Conservation (phyloP, 2,113 vertebrate genomes). For the Cairina moschata region DNA sequence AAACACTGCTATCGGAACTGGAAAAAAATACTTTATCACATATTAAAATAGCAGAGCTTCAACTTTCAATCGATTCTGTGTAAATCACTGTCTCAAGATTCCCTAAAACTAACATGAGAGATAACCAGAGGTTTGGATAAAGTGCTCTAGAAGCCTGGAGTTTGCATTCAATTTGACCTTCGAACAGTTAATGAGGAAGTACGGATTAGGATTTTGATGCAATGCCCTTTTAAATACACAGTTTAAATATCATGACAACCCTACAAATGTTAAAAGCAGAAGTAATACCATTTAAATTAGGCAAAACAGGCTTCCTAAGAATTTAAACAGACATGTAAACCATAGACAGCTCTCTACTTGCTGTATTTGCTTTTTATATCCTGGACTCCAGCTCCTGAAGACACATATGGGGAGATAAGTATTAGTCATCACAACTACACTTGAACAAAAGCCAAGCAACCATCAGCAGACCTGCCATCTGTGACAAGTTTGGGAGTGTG, state of each 20-base stretch:
- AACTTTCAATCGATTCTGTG: neutral
- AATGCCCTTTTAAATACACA: neutral
- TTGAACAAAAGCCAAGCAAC: neutral
- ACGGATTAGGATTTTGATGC: neutral
- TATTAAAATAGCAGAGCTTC: neutral
- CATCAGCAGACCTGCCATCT: neutral
- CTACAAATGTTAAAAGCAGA: neutral
- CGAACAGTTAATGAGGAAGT: neutral
- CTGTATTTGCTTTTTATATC: neutral
- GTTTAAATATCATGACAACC: neutral
- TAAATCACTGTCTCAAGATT: neutral
- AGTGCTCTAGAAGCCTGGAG: neutral
- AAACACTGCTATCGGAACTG: neutral
- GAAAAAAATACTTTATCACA: neutral
- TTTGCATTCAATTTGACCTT: neutral
- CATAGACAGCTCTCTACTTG: neutral
- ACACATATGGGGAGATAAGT: neutral
- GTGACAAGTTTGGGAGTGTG: neutral
- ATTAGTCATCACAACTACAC: neutral
- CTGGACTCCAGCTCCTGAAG: neutral
- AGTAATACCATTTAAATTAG: neutral
- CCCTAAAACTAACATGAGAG: neutral
- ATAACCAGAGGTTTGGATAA: neutral
- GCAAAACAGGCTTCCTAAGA: neutral
- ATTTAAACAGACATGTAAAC: neutral